A percentile compares a stretch with the other conserved stretches of the same genome.
These are phyloP conservation scores for Azemiops feae DNA, from an alignment of 2,113 vertebrate species.

Conservation along the genomic window DNA sequence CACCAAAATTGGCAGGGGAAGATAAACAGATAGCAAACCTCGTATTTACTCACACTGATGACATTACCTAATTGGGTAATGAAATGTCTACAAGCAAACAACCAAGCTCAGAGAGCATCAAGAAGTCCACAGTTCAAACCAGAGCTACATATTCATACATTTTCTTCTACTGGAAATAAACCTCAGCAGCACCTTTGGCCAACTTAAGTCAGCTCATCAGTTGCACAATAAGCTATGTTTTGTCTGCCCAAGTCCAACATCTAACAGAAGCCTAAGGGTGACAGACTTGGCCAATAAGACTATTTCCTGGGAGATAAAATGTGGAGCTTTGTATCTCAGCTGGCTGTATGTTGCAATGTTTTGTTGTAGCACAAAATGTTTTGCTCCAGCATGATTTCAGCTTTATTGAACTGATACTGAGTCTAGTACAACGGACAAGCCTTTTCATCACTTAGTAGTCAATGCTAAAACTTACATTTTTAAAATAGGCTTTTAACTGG, in stretches of 20 bases:
- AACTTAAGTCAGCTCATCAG: not conserved
- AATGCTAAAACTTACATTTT: not conserved
- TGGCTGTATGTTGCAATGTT: not conserved
- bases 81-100: not conserved
- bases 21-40: not conserved
- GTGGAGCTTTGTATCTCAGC: not conserved
- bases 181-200: not conserved
- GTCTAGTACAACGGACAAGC: not conserved
- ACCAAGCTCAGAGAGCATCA: not conserved
- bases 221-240: not conserved
- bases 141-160: not conserved
- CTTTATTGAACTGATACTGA: not conserved
- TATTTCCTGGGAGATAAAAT: not conserved
- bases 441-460: not conserved
- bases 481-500: not conserved
- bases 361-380: not conserved
- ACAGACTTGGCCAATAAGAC: not conserved
- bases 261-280: not conserved
- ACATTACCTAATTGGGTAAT: not conserved
- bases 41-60: not conserved
- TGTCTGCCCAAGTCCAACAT: not conserved
- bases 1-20: not conserved
- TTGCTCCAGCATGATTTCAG: not conserved
- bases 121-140: not conserved
- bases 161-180: not conserved